These are phyloP conservation scores for Eupithecia dodoneata DNA, from an alignment of 2,888 invertebrate species.

Conservation along the genomic window DNA sequence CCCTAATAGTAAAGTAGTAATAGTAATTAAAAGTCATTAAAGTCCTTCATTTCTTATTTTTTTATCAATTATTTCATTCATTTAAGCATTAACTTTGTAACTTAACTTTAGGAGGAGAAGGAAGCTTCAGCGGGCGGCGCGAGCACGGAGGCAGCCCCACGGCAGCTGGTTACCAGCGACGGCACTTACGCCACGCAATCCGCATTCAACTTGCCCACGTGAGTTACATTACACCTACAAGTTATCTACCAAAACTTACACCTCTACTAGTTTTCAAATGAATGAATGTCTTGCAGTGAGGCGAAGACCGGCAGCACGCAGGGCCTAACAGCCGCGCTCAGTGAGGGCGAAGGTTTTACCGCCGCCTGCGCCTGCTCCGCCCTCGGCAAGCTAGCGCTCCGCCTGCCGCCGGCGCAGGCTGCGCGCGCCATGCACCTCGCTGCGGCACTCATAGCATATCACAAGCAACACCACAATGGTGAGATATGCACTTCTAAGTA, in stretches of 20 bases:
- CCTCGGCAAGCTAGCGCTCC: slow-evolving; percentile 94
- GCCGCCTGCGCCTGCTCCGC: slow-evolving; percentile 96
- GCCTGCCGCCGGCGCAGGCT: slow-evolving; percentile 48
- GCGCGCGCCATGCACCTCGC: slow-evolving; percentile 95
- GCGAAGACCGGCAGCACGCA: background rate
- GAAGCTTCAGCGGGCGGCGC: slow-evolving; percentile 14
- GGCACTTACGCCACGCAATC: slow-evolving; percentile 99
- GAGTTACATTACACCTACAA: slow-evolving; percentile 58
- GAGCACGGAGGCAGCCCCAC: slow-evolving; percentile 57
- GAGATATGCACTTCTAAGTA: background rate
- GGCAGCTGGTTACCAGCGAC: slow-evolving; percentile 97
- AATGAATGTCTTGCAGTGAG: background rate
- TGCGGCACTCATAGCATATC: slow-evolving; percentile 88
- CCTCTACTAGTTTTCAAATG: background rate
- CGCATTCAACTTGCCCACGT: slow-evolving; percentile 94
- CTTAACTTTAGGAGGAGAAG: slow-evolving; percentile 12
- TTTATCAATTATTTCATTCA: too few relatives aligned
- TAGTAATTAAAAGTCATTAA: background rate
- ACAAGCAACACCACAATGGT: slow-evolving; percentile 53
- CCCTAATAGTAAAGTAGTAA: background rate
- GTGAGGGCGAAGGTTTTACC: slow-evolving; percentile 98
- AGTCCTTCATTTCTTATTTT: too few relatives aligned
- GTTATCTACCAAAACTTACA: background rate
- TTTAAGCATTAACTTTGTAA: background rate
- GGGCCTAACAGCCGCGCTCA: slow-evolving; percentile 90